phyloP scores from a whole-genome alignment of 2,113 vertebrate genomes.

The Xenopus laevis region DNA sequence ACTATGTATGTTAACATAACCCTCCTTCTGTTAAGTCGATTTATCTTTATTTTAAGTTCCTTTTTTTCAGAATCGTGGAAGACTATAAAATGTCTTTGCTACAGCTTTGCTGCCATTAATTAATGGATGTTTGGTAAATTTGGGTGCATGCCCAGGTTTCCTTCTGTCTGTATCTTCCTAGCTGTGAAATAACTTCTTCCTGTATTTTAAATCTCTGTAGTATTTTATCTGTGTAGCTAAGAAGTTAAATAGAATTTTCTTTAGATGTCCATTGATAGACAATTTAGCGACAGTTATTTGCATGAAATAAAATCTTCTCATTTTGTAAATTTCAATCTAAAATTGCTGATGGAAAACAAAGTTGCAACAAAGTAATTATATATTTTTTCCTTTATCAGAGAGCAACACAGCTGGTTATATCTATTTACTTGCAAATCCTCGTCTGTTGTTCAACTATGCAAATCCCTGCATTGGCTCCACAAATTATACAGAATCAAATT shows the following conservation, averaged over 20 bases:
- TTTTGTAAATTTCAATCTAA: neutral
- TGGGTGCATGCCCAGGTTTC: constrained; percentile 28
- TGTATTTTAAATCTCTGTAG: constrained; percentile 11
- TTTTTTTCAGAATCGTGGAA: constrained; percentile 12
- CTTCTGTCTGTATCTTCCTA: constrained; percentile 14
- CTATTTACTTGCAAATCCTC: constrained; percentile 1
- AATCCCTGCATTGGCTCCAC: neutral
- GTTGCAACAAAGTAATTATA: neutral
- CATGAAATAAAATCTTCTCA: no score
- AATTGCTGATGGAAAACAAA: neutral
- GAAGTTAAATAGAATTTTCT: neutral
- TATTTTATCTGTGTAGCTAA: constrained; percentile 1
- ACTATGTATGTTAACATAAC: constrained; percentile 24
- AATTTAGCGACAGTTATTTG: no score
- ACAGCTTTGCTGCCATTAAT: constrained; percentile 24
- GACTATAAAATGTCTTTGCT: constrained; percentile 25
- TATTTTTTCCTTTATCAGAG: neutral
- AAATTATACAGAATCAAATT: neutral
- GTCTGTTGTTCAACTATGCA: neutral
- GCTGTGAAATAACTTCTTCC: constrained; percentile 14
- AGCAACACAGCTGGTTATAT: neutral
- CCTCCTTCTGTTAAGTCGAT: constrained; percentile 29
- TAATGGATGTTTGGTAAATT: constrained; percentile 27
- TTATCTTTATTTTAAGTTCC: constrained; percentile 26
- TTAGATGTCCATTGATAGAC: neutral